Conservation (phyloP, 2,113 vertebrate species). For the Sapajus apella region DNA sequence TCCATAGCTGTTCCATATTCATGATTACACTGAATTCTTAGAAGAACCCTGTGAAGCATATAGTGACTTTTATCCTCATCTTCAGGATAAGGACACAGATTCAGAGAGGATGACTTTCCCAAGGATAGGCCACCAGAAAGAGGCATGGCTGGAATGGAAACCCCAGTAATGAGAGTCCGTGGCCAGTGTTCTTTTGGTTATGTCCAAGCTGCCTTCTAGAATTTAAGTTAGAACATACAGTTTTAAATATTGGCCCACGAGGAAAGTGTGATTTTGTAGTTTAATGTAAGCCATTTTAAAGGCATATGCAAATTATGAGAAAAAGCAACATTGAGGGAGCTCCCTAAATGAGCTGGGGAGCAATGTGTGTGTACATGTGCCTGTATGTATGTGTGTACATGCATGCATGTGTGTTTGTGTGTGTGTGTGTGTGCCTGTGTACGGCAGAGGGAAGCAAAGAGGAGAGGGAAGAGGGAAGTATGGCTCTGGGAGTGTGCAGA, state of each 20-base stretch:
- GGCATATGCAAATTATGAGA: neutral
- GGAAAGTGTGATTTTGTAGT: neutral
- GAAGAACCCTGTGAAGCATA: neutral
- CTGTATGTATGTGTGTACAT: neutral
- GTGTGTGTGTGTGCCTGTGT: neutral
- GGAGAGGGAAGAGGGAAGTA: neutral
- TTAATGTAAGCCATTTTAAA: constrained; percentile 3
- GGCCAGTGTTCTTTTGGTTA: neutral
- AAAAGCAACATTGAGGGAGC: neutral
- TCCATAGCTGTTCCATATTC: neutral
- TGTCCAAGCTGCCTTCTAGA: neutral
- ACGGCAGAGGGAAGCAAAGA: neutral
- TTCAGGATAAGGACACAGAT: neutral
- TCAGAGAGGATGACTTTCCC: neutral
- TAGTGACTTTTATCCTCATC: neutral
- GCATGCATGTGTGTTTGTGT: too few species aligned
- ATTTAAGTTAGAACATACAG: neutral
- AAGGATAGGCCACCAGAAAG: neutral
- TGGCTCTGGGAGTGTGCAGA: neutral
- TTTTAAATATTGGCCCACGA: neutral
- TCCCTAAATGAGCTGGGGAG: neutral
- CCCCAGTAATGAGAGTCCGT: neutral
- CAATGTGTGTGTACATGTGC: neutral
- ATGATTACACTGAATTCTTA: neutral
- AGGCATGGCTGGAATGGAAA: neutral